Evolutionary conservation across 1,140 invertebrate genomes (phyloP), one percentile per base, ranked within the genome.

Genomic region (Heliothis subflexa): DNA sequence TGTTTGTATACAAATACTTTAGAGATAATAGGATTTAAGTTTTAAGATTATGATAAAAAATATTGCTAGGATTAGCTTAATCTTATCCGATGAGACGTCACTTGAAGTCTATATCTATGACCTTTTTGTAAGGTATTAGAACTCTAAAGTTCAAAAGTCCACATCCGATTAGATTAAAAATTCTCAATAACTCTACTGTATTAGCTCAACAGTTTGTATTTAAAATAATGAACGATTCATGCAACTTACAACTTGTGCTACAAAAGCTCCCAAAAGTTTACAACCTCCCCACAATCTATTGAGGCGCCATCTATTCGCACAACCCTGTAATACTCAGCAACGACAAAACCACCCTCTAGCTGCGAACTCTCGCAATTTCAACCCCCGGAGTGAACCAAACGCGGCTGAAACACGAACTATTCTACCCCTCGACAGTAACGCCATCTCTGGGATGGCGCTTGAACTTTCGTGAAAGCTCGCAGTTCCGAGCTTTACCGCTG

Each of bases 401-500:
- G 73, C 84, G 80, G 78, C 28, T 13, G 13, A 62, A 77, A 82
- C 49, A 77, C 54, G 79, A 88, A 88, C 86, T 78, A 77, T 78
- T 84, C 33, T 16, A 52, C 72, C 74, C 68, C 68, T 25, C 76
- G 59, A 77, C 45, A 11, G 52, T 85, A 88, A 77, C 90, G 93
- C 92, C 93, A 93, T 91, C 92, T 92, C 86, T 87, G 83, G 81
- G 83, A 91, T 90, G 87, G 87, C 66, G 85, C 74, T 79, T 5
- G 88, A 93, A 94, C 93, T 93, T 85, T 78, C 62, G 78, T 80
- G 85, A 91, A 90, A 88, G 84, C 83, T 89, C 73, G 57, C 81
- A 93, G 92, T 94, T 92, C 88, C 68, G 70, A 79, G 68, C 79
- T 82, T 81, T 78, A 59, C 87, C 91, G 85, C 79, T 21, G 78